A percentile compares a stretch with the other conserved stretches of the same genome.
These are phyloP conservation scores for Urechis unicinctus DNA, from an alignment of 2,888 invertebrate species.

Conservation along the genomic window DNA sequence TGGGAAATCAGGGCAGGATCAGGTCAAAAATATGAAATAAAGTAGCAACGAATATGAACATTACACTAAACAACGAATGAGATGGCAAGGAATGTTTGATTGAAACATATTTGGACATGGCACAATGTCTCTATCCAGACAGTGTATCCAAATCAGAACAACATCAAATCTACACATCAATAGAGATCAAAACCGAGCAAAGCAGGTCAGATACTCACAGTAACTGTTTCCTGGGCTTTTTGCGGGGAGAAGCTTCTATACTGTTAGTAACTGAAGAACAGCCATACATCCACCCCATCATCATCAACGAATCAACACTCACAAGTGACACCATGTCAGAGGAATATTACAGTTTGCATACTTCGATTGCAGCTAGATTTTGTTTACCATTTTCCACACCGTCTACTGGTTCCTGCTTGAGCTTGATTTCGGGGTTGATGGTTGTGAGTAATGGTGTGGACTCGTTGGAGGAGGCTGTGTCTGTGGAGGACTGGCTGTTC, in stretches of 20 bases:
- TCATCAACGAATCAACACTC: background rate
- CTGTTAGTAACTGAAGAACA: background rate
- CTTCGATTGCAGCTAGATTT: background rate
- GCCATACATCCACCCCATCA: no score
- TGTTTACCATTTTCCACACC: conserved; percentile 37
- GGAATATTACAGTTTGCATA: background rate
- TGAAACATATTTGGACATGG: no score
- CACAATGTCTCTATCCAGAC: no score
- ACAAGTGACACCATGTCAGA: background rate
- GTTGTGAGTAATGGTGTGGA: conserved; percentile 30
- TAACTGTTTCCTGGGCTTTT: conserved; percentile 85
- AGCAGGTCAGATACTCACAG: conserved; percentile 61
- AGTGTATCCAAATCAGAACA: no score
- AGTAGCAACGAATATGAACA: no score
- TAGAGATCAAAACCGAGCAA: no score
- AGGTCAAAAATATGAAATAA: no score
- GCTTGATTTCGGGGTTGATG: conserved; percentile 24
- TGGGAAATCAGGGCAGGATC: no score
- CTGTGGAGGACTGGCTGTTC: conserved; percentile 48
- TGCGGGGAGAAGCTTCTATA: conserved; percentile 68
- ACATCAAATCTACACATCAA: no score
- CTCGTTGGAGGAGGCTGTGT: conserved; percentile 47
- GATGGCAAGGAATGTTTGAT: no score
- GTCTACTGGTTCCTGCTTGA: conserved; percentile 38
- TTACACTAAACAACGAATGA: no score